Conservation (phyloP, 2,888 invertebrate species). For the Aphidius colemani region DNA sequence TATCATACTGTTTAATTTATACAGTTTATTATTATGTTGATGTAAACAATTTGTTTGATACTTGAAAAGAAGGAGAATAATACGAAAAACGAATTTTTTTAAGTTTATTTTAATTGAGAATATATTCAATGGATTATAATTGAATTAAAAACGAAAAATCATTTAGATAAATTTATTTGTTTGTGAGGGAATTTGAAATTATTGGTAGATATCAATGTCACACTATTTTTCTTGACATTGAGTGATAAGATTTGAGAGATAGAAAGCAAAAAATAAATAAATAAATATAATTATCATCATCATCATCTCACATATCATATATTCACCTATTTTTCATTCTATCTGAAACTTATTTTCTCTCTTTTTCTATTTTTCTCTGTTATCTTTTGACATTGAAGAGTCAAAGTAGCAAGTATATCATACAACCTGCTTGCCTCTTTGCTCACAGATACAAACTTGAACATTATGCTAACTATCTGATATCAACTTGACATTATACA, state of each 20-base stretch:
- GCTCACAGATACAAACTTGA: not conserved
- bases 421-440: conserved; percentile 1
- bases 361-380: conserved; percentile 26
- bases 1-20: conserved; percentile 24
- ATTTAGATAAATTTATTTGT: too few species aligned
- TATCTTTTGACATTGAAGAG: conserved; percentile 54
- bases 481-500: too few species aligned
- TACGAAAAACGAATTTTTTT: too few species aligned
- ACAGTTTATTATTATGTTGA: not conserved
- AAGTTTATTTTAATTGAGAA: too few species aligned
- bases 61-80: not conserved
- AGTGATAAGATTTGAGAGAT: conserved; percentile 11
- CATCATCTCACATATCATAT: too few species aligned
- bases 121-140: too few species aligned
- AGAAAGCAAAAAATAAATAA: not conserved
- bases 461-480: too few species aligned
- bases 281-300: too few species aligned
- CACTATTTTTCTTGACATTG: conserved; percentile 9
- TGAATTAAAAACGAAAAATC: too few species aligned
- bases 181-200: too few species aligned
- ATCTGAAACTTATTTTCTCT: too few species aligned
- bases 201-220: not conserved
- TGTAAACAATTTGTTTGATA: not conserved
- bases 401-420: conserved; percentile 13
- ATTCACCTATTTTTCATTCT: too few species aligned